These are phyloP conservation scores for Selenia dentaria DNA, from an alignment of 2,888 invertebrate genomes.

Conservation along the genomic window DNA sequence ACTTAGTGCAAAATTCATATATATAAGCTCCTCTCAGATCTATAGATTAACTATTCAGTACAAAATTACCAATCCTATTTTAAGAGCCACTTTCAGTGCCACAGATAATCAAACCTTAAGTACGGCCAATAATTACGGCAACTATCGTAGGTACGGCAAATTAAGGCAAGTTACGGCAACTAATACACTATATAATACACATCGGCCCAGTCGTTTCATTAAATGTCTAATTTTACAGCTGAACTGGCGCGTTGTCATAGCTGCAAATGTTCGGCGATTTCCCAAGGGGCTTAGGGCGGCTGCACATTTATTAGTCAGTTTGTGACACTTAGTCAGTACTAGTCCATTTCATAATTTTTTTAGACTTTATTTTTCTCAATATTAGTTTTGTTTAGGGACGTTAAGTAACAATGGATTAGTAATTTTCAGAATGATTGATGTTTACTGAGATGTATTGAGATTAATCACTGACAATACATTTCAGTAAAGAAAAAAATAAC, in stretches of 20 bases:
- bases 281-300: conserved; percentile 22
- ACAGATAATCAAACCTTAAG: background rate
- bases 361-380: too few species aligned
- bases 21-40: too few species aligned
- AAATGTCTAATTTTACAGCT: conserved; percentile 30
- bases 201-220: conserved; percentile 15
- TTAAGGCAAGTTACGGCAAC: background rate
- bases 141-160: background rate
- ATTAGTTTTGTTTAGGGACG: too few species aligned
- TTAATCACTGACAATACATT: too few species aligned
- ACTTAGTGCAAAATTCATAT: too few species aligned
- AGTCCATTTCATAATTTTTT: too few species aligned
- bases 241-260: conserved; percentile 26
- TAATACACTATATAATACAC: conserved; percentile 1
- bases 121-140: background rate
- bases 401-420: too few species aligned
- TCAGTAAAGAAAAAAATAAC: too few species aligned
- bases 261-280: conserved; percentile 24
- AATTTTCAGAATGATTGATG: too few species aligned
- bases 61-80: background rate
- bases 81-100: background rate
- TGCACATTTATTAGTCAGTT: conserved; percentile 7
- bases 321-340: too few species aligned
- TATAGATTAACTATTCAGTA: too few species aligned
- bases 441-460: too few species aligned